Conservation (phyloP, 2,113 vertebrate species). For the Ornithorhynchus anatinus region DNA sequence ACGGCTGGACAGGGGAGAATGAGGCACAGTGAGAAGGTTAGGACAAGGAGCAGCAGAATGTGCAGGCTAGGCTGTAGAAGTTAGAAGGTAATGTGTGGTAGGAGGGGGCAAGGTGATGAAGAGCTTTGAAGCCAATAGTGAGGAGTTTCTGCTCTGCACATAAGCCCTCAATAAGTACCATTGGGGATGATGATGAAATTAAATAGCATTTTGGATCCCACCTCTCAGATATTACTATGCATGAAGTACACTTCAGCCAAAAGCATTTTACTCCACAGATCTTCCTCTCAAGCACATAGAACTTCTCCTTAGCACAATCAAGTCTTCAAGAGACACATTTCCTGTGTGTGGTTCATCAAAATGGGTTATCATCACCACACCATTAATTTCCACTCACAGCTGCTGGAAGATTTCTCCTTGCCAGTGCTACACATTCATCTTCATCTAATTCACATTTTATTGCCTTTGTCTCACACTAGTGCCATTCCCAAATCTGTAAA, state of each 20-base stretch:
- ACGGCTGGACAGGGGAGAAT: too few species aligned
- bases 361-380: constrained; percentile 60
- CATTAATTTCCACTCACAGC: constrained; percentile 69
- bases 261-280: not conserved
- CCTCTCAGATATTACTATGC: not conserved
- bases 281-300: not conserved
- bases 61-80: too few species aligned
- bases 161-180: too few species aligned
- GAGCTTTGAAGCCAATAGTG: too few species aligned
- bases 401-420: constrained; percentile 57
- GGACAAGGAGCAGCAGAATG: too few species aligned
- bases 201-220: not conserved
- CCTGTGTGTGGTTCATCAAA: constrained; percentile 28
- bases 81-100: too few species aligned
- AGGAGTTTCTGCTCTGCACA: too few species aligned
- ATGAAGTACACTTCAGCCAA: not conserved
- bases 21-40: too few species aligned
- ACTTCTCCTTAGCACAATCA: constrained; percentile 23
- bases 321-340: constrained; percentile 29
- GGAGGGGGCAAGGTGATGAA: too few species aligned
- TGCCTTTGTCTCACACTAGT: constrained; percentile 58
- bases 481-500: constrained; percentile 36
- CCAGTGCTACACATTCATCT: constrained; percentile 62
- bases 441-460: constrained; percentile 67
- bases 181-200: too few species aligned